Base-by-base conservation (phyloP, 1,140 invertebrate species). In the Procambarus clarkii region DNA sequence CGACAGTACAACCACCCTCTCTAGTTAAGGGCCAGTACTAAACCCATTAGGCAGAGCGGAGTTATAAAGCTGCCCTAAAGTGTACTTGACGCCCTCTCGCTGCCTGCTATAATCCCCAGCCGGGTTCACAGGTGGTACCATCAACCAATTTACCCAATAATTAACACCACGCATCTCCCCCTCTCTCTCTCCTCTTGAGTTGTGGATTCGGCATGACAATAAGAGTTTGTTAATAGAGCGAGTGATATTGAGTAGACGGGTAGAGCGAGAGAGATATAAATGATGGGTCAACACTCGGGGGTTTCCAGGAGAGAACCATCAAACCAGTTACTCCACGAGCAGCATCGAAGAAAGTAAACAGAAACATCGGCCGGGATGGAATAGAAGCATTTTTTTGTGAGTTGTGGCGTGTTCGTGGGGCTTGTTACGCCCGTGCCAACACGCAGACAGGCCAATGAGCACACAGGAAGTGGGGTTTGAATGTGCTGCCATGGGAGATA, bases 311-410 rank as follows among this genome's bases (percentile, higher is more conserved):
- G 58, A 77, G 84, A 86, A 86, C 84, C 84, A 86, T 77, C 46
- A 18, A 13, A 5, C 74, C 46, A 86, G 84, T 86, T 86, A 77
- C 60, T 81, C 79, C 79, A 81, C 50, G 24, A 50, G 79, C 46
- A 77, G 84, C 84, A 86, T 48, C 84, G 71, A 86, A 77, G 84
- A 86, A 86, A 77, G 84, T 86, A 86, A 86, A 86, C 84, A 86
- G 69, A 86, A 69, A 74, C 84, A n/a, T 24, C 84, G n/a, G 84
- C 84, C 84, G 84, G 84, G 84, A 86, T 86, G 84, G 84, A 86
- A 71, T 86, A 86, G n/a, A n/a, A 86, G 79, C n/a, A n/a, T n/a
- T 24, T 46, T 86, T 76, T 46, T 86, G 69, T 77, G 48, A 77
- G 71, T 54, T 44, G 11, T 50, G n/a, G 7, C 18, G 13, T 50